Base-by-base conservation (phyloP, 1,140 invertebrate species). In the Lineus longissimus region DNA sequence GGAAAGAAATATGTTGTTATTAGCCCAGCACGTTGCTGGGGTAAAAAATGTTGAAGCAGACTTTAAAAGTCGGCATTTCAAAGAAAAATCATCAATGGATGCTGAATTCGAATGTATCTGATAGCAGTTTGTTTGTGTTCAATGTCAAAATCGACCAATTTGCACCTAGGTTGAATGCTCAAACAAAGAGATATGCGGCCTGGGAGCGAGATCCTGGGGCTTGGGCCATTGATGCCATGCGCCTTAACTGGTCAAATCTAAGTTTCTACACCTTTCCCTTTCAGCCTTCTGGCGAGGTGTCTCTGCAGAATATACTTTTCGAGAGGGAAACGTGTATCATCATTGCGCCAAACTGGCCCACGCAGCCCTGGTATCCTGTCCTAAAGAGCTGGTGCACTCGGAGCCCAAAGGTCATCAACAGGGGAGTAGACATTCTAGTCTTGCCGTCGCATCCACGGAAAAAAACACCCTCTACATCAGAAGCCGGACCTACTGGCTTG, bases 271-370 rank as follows among this genome's bases (percentile, higher is more conserved):
- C 25, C 4, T 51, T 51, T 27, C 47, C 47, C 25, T n/a, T n/a
- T 51, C n/a, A 7, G 6, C 6, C 6, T 27, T n/a, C n/a, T 9
- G 4, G 6, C n/a, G 19, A 6, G 19, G n/a, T 6, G 25, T 19
- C 4, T 9, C 47, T 51, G n/a, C 47, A 51, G n/a, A 51, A 51
- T 4, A 27, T 51, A 7, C 25, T 4, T 9, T 9, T 23, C 4
- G 47, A 51, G n/a, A 19, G n/a, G n/a, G 47, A 6, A n/a, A 51
- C 47, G 4, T 4, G 19, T 19, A 7, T 51, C 4, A 23, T 51
- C n/a, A 51, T 51, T 51, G 47, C 25, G 25, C 47, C 47, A n/a
- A 27, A 51, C 47, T 51, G 47, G 47, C 47, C 47, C 9, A 51
- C 47, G 47, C 47, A 51, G 47, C 19, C 47, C 4, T 51, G 47